Evolutionary conservation across 2,797 vertebrate species (phyloP).

Genomic region (Enteromius paludinosus): DNA sequence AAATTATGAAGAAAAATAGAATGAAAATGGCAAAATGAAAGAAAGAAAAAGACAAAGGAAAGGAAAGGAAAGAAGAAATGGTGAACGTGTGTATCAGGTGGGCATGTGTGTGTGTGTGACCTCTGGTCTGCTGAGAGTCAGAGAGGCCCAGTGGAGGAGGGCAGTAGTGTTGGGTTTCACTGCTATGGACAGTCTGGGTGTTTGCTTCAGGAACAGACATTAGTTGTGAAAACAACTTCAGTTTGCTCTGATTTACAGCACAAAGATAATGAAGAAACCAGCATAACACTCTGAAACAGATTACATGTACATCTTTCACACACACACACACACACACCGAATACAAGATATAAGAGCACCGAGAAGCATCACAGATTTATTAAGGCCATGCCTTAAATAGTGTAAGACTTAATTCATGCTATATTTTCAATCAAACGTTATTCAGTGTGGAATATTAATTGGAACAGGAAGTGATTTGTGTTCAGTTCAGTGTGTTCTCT

Average conservation of each 20-base stretch:
- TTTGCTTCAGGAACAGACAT: slow-evolving; percentile 2
- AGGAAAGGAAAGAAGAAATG: background rate
- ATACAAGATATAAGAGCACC: background rate
- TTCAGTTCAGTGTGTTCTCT: background rate
- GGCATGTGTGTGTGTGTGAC: background rate
- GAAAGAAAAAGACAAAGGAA: background rate
- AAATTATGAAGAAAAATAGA: background rate
- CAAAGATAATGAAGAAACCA: slow-evolving; percentile 33
- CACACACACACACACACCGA: background rate
- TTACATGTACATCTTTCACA: background rate
- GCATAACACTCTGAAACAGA: background rate
- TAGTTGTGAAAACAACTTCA: slow-evolving; percentile 16
- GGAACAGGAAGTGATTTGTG: background rate
- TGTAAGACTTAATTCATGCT: background rate
- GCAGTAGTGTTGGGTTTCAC: slow-evolving; percentile 38
- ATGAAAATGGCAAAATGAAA: too few species aligned
- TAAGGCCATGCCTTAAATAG: background rate
- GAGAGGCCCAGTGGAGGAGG: slow-evolving; percentile 33
- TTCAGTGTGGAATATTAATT: slow-evolving; percentile 20
- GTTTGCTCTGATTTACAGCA: slow-evolving; percentile 39
- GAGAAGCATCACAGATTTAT: background rate
- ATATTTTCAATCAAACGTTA: background rate
- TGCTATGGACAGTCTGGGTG: slow-evolving; percentile 27
- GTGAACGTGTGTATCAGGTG: background rate
- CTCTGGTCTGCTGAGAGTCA: slow-evolving; percentile 23